Evolutionary conservation across 2,888 invertebrate species (phyloP).

Genomic region (Dynastes hyllus): DNA sequence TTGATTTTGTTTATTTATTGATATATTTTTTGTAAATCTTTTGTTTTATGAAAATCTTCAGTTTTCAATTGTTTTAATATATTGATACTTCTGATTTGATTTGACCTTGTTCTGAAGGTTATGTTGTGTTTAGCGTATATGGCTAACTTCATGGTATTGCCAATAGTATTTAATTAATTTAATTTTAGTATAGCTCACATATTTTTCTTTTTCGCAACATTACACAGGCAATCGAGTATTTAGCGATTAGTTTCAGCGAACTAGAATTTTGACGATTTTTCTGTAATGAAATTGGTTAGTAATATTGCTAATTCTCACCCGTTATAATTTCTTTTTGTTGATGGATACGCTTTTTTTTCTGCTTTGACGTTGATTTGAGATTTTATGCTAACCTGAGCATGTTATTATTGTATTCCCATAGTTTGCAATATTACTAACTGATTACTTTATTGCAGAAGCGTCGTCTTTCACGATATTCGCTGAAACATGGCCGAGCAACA

Average conservation of each 20-base stretch:
- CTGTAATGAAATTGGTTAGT: constrained; percentile 45
- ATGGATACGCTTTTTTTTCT: not conserved
- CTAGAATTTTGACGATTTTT: constrained; percentile 19
- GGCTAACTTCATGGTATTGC: no score
- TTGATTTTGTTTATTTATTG: no score
- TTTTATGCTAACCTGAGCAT: constrained; percentile 13
- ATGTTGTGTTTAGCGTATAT: no score
- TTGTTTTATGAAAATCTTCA: no score
- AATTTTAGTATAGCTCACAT: no score
- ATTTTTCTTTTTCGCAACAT: no score
- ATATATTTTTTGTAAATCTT: no score
- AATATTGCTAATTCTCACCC: constrained; percentile 33
- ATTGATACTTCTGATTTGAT: no score
- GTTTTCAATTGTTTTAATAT: no score
- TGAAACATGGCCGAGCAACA: constrained; percentile 17
- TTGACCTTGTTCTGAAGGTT: no score
- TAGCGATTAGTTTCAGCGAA: not conserved
- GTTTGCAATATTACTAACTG: constrained; percentile 45
- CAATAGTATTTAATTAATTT: no score
- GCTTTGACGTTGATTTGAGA: not conserved
- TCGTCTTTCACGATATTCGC: constrained; percentile 16
- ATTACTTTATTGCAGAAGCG: constrained; percentile 42
- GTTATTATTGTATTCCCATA: constrained; percentile 2
- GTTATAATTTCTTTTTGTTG: not conserved
- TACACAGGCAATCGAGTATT: not conserved